Conservation (phyloP, 2,888 invertebrate genomes). For the Tinea trinotella region DNA sequence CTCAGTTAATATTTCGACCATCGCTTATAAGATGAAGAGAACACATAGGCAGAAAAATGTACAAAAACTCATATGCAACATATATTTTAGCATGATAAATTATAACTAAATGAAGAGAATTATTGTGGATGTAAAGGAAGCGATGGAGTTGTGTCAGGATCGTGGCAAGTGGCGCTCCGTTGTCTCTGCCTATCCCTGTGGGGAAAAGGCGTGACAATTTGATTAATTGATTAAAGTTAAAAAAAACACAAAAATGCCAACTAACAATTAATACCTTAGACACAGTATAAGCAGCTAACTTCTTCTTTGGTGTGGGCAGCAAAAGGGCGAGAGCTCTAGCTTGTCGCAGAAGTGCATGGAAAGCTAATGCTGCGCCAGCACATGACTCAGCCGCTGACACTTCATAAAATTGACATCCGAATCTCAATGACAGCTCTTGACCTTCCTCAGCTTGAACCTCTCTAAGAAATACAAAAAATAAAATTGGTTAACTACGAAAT, state of each 20-base stretch:
- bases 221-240: no score
- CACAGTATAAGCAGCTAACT: slow-evolving; percentile 83
- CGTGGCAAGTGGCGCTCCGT: no score
- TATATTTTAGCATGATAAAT: neutral
- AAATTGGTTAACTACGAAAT: no score
- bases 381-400: slow-evolving; percentile 88
- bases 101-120: neutral
- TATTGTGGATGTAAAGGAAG: no score
- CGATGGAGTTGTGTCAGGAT: no score
- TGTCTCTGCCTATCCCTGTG: no score
- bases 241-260: neutral
- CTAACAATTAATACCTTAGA: slow-evolving; percentile 72
- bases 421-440: slow-evolving; percentile 82
- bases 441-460: slow-evolving; percentile 85
- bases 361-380: slow-evolving; percentile 85
- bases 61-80: no score
- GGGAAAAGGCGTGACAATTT: no score
- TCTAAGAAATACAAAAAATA: slow-evolving; percentile 56
- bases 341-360: slow-evolving; percentile 81
- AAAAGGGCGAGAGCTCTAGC: slow-evolving; percentile 83
- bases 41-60: no score
- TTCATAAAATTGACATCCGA: slow-evolving; percentile 88
- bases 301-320: slow-evolving; percentile 77
- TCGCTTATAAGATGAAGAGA: no score
- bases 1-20: no score